Base-by-base conservation (phyloP, 2,888 invertebrate genomes). In the Diogma glabrata region DNA sequence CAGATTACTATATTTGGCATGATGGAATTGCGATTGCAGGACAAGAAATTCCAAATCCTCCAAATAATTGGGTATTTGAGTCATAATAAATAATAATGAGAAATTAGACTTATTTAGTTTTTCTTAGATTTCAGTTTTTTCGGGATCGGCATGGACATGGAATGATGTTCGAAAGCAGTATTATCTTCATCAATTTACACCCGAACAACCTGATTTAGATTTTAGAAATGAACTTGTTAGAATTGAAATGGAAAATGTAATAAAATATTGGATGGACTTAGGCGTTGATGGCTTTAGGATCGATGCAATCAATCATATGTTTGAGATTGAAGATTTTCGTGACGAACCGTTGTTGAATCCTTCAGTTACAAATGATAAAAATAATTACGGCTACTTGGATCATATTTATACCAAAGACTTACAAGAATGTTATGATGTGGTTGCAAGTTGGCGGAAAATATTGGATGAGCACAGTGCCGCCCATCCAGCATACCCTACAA, bases 261-360 rank as follows among this genome's bases (percentile, higher is more conserved):
- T 92, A 16, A 74, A 72, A 56, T 89, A 81, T 62, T 94, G 93
- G 93, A 64, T 94, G 47, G 79, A 82, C 50, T 79, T 80, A 59
- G 92, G 91, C 1, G 79, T 92, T 0, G 85, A 87, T 61, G 95
- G 94, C 1, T 90, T 94, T 61, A 79, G 92, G 58, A 75, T 94
- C 30, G 87, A 88, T 61, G 87, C 88, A 2, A 76, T 87, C 8
- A 67, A 73, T 55, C 80, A 79, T 67, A 63, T 84, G 30, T 82
- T 76, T 55, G 84, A 85, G 67, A 73, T 68, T 24, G 73, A 74
- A 12, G 55, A 65, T 50, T 69, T 74, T 33, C 66, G 66, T 1
- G 73, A 68, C 24, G 74, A 74, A n/a, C 55, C 64, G 48, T 69
- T 74, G 30, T 66, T 66, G 1, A 75, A 84, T 63, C 83, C 81